Conservation (phyloP, 2,888 invertebrate species). For the Mesodorylaimus sp. region DNA sequence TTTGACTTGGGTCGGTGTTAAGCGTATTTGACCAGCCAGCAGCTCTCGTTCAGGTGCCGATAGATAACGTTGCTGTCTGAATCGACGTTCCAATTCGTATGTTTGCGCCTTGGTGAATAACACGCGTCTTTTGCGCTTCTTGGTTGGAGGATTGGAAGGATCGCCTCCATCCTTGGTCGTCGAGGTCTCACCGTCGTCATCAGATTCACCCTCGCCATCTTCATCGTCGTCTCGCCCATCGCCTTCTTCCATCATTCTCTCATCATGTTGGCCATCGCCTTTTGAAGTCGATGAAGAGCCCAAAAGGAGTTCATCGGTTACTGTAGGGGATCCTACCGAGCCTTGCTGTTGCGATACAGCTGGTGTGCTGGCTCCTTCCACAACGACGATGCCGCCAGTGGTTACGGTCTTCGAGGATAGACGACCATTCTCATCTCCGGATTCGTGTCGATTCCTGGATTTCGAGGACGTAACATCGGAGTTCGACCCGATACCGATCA, state of each 20-base stretch:
- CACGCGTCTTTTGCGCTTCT: conserved; percentile 83
- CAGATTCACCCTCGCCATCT: conserved; percentile 3
- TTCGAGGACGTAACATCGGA: too few species aligned
- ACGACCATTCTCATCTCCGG: too few species aligned
- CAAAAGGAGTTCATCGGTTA: too few species aligned
- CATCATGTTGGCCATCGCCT: conserved; percentile 21
- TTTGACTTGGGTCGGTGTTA: conserved; percentile 86
- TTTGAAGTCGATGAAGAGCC: too few species aligned
- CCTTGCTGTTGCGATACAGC: too few species aligned
- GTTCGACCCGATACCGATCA: too few species aligned
- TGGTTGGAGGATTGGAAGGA: conserved; percentile 29
- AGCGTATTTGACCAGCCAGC: conserved; percentile 71
- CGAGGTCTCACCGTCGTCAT: background rate
- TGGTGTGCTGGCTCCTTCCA: too few species aligned
- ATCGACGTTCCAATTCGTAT: conserved; percentile 78
- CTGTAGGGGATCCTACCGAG: too few species aligned
- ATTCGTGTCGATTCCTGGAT: too few species aligned
- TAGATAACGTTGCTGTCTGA: conserved; percentile 82
- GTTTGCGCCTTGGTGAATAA: conserved; percentile 94
- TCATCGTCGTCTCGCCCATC: conserved; percentile 19
- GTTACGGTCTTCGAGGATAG: too few species aligned
- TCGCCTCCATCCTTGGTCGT: background rate
- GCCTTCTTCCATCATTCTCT: conserved; percentile 31
- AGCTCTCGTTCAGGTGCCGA: conserved; percentile 95
- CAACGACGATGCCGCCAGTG: too few species aligned